Conservation (phyloP, 2,113 vertebrate species). For the Hemicordylus capensis region DNA sequence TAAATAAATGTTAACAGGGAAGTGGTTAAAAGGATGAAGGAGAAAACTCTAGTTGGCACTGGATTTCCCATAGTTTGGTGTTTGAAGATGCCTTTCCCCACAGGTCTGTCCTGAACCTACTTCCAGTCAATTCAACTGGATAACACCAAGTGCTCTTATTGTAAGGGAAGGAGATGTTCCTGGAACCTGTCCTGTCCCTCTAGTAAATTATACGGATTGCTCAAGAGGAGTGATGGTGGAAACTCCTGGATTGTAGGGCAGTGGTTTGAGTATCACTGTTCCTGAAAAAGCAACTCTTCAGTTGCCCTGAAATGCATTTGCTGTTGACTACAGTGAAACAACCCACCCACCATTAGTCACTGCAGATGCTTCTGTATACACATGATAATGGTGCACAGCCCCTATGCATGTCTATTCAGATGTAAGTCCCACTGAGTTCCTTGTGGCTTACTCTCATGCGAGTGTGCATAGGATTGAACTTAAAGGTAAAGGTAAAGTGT, state of each 20-base stretch:
- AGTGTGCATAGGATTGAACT: not conserved
- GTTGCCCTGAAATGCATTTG: not conserved
- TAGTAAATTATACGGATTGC: not conserved
- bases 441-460: not conserved
- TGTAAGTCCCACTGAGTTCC: not conserved
- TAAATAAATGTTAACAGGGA: not conserved
- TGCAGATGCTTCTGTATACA: not conserved
- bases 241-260: not conserved
- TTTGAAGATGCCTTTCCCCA: not conserved
- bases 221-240: not conserved
- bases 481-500: too few relatives aligned
- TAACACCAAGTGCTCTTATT: not conserved
- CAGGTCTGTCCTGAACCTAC: not conserved
- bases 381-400: not conserved
- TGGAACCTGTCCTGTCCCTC: not conserved
- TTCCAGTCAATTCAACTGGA: not conserved
- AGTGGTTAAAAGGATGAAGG: not conserved
- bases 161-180: not conserved
- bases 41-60: not conserved
- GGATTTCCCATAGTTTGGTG: too few relatives aligned
- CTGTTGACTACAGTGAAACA: not conserved
- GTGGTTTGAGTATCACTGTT: not conserved
- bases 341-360: not conserved
- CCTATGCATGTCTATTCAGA: not conserved
- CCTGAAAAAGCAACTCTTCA: not conserved